These are phyloP conservation scores for Leptinotarsa undecemlineata DNA, from an alignment of 1,140 invertebrate genomes.

Conservation along the genomic window DNA sequence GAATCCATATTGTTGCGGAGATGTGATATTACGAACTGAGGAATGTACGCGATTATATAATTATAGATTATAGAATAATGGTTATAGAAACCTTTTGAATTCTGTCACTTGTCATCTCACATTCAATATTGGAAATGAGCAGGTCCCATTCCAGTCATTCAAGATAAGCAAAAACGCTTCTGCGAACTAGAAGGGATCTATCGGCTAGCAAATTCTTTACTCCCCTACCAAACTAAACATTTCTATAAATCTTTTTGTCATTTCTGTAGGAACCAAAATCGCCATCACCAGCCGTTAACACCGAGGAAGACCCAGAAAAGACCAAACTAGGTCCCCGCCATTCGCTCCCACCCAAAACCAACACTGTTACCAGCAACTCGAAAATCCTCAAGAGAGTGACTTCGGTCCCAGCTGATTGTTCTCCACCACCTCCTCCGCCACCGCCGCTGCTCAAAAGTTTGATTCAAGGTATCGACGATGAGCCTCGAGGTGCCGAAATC, in stretches of 20 bases:
- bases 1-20: too few relatives aligned
- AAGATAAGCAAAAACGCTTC: too few relatives aligned
- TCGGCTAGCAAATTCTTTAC: slow-evolving; percentile 19
- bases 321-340: slow-evolving; percentile 47
- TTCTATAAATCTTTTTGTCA: not conserved
- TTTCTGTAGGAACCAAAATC: not conserved
- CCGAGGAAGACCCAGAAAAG: slow-evolving; percentile 53
- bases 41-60: too few relatives aligned
- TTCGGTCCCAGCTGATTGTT: slow-evolving; percentile 40
- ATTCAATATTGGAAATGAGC: too few relatives aligned
- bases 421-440: slow-evolving; percentile 65
- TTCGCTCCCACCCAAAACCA: slow-evolving; percentile 48
- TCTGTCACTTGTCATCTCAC: too few relatives aligned
- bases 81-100: too few relatives aligned
- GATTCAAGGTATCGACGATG: slow-evolving; percentile 36
- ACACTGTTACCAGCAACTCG: slow-evolving; percentile 44
- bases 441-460: slow-evolving; percentile 50
- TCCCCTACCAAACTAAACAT: not conserved
- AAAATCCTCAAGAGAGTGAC: slow-evolving; percentile 48
- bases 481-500: slow-evolving; percentile 48
- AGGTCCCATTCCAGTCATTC: too few relatives aligned
- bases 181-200: too few relatives aligned
- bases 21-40: too few relatives aligned
- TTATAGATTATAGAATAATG: too few relatives aligned
- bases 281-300: slow-evolving; percentile 23